These are phyloP conservation scores for Hirudinaria manillensis DNA, from an alignment of 2,888 invertebrate species.

Conservation along the genomic window DNA sequence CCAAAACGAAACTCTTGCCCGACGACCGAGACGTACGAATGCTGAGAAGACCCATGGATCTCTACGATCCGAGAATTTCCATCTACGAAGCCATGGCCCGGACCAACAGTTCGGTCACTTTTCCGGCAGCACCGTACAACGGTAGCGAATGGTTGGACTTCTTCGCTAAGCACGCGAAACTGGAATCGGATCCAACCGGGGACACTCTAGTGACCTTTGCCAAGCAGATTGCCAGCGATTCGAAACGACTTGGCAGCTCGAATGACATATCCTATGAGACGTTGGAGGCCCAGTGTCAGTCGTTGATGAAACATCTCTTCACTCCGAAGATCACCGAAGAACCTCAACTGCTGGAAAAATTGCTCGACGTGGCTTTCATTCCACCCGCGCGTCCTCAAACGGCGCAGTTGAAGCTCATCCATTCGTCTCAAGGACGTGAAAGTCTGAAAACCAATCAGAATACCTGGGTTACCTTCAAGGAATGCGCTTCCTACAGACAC, in stretches of 20 bases:
- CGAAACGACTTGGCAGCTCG: conserved; percentile 20
- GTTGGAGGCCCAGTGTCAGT: conserved; percentile 35
- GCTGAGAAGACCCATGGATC: conserved; percentile 32
- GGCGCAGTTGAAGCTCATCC: conserved; percentile 35
- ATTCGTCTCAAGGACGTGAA: conserved; percentile 26
- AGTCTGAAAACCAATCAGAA: neutral
- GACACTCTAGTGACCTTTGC: conserved; percentile 40
- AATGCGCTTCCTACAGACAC: conserved; percentile 39
- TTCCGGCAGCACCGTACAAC: conserved; percentile 41
- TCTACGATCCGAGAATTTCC: conserved; percentile 28
- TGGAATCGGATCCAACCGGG: conserved; percentile 36
- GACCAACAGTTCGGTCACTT: conserved; percentile 25
- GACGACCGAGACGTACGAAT: conserved; percentile 33
- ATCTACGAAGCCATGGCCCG: neutral
- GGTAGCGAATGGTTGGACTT: conserved; percentile 41
- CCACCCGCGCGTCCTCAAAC: conserved; percentile 38
- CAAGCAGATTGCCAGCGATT: conserved; percentile 37
- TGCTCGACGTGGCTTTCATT: conserved; percentile 39
- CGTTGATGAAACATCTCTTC: conserved; percentile 40
- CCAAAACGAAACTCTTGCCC: conserved; percentile 37
- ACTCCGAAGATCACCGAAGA: conserved; percentile 33
- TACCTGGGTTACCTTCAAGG: conserved; percentile 39
- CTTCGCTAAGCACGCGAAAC: conserved; percentile 35
- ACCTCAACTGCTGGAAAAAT: conserved; percentile 33
- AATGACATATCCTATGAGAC: conserved; percentile 33